phyloP scores from a whole-genome alignment of 2,888 invertebrate species.

The Anthrax anthrax region DNA sequence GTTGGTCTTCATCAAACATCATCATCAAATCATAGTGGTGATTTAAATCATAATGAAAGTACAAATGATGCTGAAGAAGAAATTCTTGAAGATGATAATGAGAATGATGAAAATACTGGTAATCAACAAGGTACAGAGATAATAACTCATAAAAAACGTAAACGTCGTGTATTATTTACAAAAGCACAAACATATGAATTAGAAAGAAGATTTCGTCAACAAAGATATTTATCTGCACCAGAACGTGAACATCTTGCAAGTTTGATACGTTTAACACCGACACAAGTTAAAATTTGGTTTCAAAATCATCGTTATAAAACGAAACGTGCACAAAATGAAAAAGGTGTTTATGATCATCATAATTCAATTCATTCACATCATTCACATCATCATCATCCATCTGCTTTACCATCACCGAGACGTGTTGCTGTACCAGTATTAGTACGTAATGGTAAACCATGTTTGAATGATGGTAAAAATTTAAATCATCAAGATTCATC shows the following conservation, averaged over 20 bases:
- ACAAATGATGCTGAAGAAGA: conserved; percentile 36
- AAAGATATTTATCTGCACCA: conserved; percentile 92
- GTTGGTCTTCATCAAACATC: conserved; percentile 18
- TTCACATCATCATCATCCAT: conserved; percentile 29
- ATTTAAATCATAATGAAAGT: conserved; percentile 16
- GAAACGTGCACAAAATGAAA: conserved; percentile 92
- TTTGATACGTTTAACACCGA: conserved; percentile 87
- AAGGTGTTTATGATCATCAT: conserved; percentile 52
- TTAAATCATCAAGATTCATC: conserved; percentile 25
- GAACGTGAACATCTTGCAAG: conserved; percentile 94
- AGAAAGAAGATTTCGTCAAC: conserved; percentile 87
- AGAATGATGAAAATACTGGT: conserved; percentile 21
- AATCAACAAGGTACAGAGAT: conserved; percentile 30
- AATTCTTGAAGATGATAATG: conserved; percentile 38
- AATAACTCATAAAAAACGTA: conserved; percentile 68
- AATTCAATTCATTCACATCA: conserved; percentile 14
- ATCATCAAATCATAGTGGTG: conserved; percentile 7
- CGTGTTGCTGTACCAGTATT: conserved; percentile 89
- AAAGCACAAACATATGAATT: conserved; percentile 95
- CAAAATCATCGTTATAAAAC: conserved; percentile 99
- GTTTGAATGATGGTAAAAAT: conserved; percentile 43
- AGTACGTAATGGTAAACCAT: conserved; percentile 88
- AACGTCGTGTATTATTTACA: conserved; percentile 90
- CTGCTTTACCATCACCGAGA: conserved; percentile 64
- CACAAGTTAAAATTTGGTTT: conserved; percentile 99